phyloP scores from a whole-genome alignment of 1,140 invertebrate genomes.

The Ceratina calcarata region DNA sequence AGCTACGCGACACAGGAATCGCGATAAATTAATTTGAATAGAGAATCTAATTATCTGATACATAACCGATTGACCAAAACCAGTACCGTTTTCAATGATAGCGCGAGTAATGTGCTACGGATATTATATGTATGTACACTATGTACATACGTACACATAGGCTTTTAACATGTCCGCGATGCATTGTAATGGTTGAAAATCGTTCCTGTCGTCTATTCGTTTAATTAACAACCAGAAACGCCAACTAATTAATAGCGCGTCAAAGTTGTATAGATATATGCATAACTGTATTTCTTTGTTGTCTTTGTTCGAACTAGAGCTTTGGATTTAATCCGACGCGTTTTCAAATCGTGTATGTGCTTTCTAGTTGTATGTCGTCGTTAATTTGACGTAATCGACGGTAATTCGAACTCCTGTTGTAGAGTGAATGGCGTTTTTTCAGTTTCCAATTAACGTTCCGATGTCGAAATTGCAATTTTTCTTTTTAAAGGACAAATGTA shows the following conservation, averaged over 20 bases:
- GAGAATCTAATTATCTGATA: constrained; percentile 34
- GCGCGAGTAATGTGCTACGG: not conserved
- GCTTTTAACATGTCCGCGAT: constrained; percentile 2
- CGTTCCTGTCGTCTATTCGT: not conserved
- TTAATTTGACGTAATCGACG: too few relatives aligned
- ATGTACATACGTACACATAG: too few relatives aligned
- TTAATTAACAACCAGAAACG: not conserved
- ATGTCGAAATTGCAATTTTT: too few relatives aligned
- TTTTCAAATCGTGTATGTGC: not conserved
- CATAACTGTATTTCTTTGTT: not conserved
- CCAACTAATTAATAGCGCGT: not conserved
- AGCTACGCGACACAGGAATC: not conserved
- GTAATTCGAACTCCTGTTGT: not conserved
- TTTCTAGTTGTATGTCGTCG: too few relatives aligned
- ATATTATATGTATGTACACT: not conserved
- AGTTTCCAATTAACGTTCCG: too few relatives aligned
- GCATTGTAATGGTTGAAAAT: not conserved
- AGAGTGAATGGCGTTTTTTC: too few relatives aligned
- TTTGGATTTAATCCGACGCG: not conserved
- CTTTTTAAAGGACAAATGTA: too few relatives aligned
- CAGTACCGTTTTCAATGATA: not conserved
- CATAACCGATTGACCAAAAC: not conserved
- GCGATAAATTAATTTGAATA: constrained; percentile 31
- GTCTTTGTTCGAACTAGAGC: not conserved
- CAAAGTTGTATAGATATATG: not conserved